These are phyloP conservation scores for Agapostemon virescens DNA, from an alignment of 2,888 invertebrate species.

Conservation along the genomic window DNA sequence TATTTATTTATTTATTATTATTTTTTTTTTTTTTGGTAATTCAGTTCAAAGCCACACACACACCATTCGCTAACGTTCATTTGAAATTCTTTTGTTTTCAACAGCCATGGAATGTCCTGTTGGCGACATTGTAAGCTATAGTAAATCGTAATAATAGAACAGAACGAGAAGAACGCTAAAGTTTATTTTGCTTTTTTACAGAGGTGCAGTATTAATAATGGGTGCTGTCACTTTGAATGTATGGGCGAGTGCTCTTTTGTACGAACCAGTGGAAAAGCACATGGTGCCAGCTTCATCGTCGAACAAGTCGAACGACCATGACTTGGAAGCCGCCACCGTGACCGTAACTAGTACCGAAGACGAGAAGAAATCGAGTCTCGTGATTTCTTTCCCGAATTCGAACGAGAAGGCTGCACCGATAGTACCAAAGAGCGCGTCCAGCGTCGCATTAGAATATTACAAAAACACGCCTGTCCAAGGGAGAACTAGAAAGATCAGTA, in stretches of 20 bases:
- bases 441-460: constrained; percentile 85
- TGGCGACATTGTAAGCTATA: constrained; percentile 54
- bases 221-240: constrained; percentile 92
- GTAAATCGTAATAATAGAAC: constrained; percentile 9
- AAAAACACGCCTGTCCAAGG: constrained; percentile 78
- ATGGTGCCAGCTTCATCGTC: constrained; percentile 82
- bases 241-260: constrained; percentile 91
- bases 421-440: constrained; percentile 85
- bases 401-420: constrained; percentile 68
- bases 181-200: constrained; percentile 78
- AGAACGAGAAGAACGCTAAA: constrained; percentile 41
- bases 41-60: background rate
- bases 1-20: background rate
- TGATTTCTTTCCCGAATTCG: constrained; percentile 49
- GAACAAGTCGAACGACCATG: constrained; percentile 76
- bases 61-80: constrained; percentile 19
- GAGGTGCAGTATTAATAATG: constrained; percentile 90
- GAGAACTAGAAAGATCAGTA: constrained; percentile 84
- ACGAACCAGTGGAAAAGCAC: constrained; percentile 91
- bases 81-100: constrained; percentile 18
- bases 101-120: constrained; percentile 51
- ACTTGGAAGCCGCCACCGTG: constrained; percentile 76
- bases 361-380: constrained; percentile 68
- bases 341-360: constrained; percentile 72
- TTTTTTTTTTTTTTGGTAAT: constrained; percentile 8